Conservation (phyloP, 30 jellyfish, hydroid and myxozoan genomes). For the Aurelia coerulea region DNA sequence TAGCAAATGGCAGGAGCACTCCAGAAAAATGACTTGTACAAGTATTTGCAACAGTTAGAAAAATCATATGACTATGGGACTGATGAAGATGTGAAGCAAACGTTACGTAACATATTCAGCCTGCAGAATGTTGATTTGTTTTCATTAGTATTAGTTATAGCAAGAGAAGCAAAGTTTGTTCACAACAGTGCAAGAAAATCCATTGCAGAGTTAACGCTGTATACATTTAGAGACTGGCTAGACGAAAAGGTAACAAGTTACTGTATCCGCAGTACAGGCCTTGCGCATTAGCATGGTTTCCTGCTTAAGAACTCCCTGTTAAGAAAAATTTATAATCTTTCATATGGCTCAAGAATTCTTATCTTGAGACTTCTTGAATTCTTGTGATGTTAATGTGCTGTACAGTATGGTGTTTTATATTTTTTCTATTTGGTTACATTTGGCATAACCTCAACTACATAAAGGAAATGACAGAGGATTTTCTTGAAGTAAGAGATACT, state of each 20-base stretch:
- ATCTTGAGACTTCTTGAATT: not conserved
- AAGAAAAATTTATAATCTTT: no score
- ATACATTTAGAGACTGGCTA: slow-evolving; percentile 54
- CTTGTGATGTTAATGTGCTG: no score
- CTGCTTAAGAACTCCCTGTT: no score
- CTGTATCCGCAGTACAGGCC: not conserved
- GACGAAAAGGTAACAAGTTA: slow-evolving; percentile 11
- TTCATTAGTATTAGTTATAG: slow-evolving; percentile 30
- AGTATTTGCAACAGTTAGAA: slow-evolving; percentile 12
- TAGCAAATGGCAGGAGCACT: not conserved
- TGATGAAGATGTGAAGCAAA: slow-evolving; percentile 18
- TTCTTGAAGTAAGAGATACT: no score
- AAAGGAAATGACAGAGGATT: no score
- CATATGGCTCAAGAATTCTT: not conserved
- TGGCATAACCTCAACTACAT: no score
- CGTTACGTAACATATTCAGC: not conserved
- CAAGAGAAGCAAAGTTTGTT: slow-evolving; percentile 16
- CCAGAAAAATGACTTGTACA: not conserved
- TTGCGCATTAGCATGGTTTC: not conserved
- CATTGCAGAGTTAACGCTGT: slow-evolving; percentile 31
- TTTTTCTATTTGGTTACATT: no score
- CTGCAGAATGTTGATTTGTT: slow-evolving; percentile 13
- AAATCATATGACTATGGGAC: slow-evolving; percentile 1
- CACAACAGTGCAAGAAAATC: slow-evolving; percentile 27
- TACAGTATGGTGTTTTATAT: no score